Conservation (phyloP, 2,113 vertebrate species). For the Vombatus ursinus region DNA sequence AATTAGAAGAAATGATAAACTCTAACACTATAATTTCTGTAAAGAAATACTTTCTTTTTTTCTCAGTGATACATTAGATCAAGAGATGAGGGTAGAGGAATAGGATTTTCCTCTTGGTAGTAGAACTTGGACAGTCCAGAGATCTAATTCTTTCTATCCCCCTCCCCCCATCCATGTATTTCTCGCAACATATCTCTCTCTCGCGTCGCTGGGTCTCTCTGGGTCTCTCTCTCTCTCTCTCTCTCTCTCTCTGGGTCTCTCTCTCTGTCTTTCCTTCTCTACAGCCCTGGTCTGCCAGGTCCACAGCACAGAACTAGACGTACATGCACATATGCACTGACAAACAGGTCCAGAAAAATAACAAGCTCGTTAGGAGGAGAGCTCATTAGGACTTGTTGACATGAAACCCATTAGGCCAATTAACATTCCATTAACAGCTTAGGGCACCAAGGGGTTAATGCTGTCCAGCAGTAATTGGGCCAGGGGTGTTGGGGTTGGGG, state of each 20-base stretch:
- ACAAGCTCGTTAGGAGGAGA: conserved; percentile 75
- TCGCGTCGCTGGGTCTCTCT: not conserved
- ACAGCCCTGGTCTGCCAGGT: not conserved
- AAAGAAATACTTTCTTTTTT: conserved; percentile 28
- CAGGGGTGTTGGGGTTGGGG: conserved; percentile 57
- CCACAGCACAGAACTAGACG: not conserved
- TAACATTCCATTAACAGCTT: conserved; percentile 81
- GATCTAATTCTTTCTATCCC: not conserved
- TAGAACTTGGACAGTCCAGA: not conserved
- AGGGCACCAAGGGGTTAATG: conserved; percentile 81
- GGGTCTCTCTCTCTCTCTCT: not conserved
- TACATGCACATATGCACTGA: conserved; percentile 53
- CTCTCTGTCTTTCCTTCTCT: not conserved
- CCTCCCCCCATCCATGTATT: not conserved
- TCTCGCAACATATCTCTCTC: not conserved
- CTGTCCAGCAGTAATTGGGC: conserved; percentile 75
- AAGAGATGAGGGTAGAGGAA: not conserved
- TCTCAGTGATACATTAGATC: conserved; percentile 14
- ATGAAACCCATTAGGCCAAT: conserved; percentile 83
- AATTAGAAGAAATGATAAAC: not conserved
- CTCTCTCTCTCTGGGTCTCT: not conserved
- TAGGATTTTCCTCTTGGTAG: not conserved
- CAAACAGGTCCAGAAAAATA: conserved; percentile 74
- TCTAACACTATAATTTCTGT: not conserved
- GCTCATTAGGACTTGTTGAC: conserved; percentile 83